Evolutionary conservation across 2,113 vertebrate species (phyloP), one percentile per base, ranked within the genome.

Genomic region (Petrocephalus zakoni): DNA sequence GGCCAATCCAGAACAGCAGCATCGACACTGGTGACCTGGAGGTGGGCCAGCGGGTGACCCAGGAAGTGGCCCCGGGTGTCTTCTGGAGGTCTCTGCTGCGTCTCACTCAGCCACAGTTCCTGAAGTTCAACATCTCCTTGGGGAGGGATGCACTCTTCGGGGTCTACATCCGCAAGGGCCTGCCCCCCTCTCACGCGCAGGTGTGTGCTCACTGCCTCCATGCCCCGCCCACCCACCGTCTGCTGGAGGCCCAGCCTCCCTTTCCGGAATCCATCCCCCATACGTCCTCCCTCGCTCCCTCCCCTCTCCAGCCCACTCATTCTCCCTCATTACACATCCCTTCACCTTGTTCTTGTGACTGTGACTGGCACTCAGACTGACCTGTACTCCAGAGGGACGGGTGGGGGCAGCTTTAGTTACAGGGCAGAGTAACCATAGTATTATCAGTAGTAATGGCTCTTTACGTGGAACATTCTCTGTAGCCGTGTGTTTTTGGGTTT

Each of bases 41-140:
- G 90, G 96, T 99, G 19, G 98, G 98, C 19, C 96, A 98, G 87
- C 95, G 97, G 7, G 97, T 97, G 90, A 97, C 96, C 55, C 98
- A 99, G 88, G 98, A 99, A 91, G 97, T 99, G 8, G 97, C 97
- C 0, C 97, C 98, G 0, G 98, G 98, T 17, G 96, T 99, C 82
- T 99, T 99, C 89, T 99, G 98, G 98, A 95, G 98, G 87, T 97
- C 97, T 82, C 97, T 99, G 93, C 97, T 99, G 87, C 97, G 98
- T 89, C 96, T 99, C 92, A 96, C 91, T 92, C 97, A 98, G 90
- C 97, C 98, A 2, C 98, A 99, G 93, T 99, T 99, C 94, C 94
- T 99, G 89, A 99, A 99, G 93, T 99, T 99, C 95, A 99, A 99
- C 95, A 98, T 99, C 90, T 99, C 98, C 88, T 95, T 99, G 72